Percentiles rank a stretch among this genome's conserved stretches.
phyloP scores from a whole-genome alignment of 2,888 invertebrate species.

The Gibbula magus region DNA sequence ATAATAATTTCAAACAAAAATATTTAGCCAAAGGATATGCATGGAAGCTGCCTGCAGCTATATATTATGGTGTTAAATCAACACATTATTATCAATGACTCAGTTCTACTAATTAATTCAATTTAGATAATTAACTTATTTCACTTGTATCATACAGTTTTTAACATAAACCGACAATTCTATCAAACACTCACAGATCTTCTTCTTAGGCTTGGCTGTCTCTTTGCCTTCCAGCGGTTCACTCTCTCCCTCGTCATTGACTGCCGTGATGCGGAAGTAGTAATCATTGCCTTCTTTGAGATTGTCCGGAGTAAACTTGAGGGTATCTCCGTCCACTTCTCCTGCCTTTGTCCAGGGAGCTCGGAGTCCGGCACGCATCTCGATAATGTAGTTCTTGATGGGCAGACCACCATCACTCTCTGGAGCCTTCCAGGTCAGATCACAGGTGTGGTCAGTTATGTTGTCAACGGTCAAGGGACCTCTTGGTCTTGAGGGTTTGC shows the following conservation, averaged over 20 bases:
- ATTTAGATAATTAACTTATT: too few relatives aligned
- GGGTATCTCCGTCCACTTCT: constrained; percentile 48
- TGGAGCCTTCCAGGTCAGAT: constrained; percentile 78
- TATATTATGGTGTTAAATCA: too few relatives aligned
- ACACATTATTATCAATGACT: too few relatives aligned
- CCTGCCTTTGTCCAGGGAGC: constrained; percentile 85
- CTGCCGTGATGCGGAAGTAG: constrained; percentile 89
- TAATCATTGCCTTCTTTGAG: constrained; percentile 88
- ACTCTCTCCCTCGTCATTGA: constrained; percentile 89
- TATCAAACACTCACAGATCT: constrained; percentile 55
- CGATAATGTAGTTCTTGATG: constrained; percentile 71
- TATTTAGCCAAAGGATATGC: too few relatives aligned
- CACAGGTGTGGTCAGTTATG: constrained; percentile 89
- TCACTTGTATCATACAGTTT: too few relatives aligned
- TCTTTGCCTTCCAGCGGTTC: constrained; percentile 79
- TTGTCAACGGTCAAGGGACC: constrained; percentile 86
- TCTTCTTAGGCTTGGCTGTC: constrained; percentile 57
- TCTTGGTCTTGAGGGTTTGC: constrained; percentile 92
- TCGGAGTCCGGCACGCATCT: constrained; percentile 84
- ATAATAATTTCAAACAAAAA: too few relatives aligned
- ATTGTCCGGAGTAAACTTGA: constrained; percentile 76
- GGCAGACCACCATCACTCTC: constrained; percentile 72
- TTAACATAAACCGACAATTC: not conserved
- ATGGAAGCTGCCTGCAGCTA: too few relatives aligned
- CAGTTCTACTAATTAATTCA: too few relatives aligned